These are phyloP conservation scores for Lytechinus variegatus DNA, from an alignment of 35 echinoderm and acorn worm species.

Conservation along the genomic window DNA sequence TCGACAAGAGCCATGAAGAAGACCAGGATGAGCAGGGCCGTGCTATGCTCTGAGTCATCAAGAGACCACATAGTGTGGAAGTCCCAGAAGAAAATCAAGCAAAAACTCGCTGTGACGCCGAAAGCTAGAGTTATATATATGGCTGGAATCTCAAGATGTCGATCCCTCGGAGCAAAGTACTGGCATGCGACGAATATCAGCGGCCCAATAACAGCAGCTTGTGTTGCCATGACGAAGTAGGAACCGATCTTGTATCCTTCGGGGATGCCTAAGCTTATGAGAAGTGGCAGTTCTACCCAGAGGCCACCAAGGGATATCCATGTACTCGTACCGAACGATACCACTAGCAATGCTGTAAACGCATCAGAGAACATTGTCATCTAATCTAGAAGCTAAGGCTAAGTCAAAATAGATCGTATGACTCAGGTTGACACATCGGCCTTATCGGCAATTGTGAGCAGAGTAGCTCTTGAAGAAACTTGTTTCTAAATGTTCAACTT, in stretches of 20 bases:
- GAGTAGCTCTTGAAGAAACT: too few species aligned
- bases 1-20: slow-evolving; percentile 67
- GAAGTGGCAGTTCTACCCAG: slow-evolving; percentile 71
- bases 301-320: slow-evolving; percentile 66
- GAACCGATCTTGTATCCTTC: slow-evolving; percentile 64
- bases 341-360: not conserved
- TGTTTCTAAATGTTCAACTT: too few species aligned
- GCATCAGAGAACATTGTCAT: not conserved
- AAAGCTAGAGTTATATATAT: slow-evolving; percentile 62
- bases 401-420: not conserved
- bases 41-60: slow-evolving; percentile 4
- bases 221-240: slow-evolving; percentile 66
- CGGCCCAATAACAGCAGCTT: slow-evolving; percentile 63
- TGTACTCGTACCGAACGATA: slow-evolving; percentile 54
- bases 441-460: too few species aligned
- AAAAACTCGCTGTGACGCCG: slow-evolving; percentile 32
- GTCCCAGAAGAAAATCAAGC: slow-evolving; percentile 74
- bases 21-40: slow-evolving; percentile 35
- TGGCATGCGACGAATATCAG: slow-evolving; percentile 56
- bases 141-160: slow-evolving; percentile 56
- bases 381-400: not conserved
- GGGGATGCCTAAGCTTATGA: slow-evolving; percentile 57
- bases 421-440: too few species aligned
- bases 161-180: slow-evolving; percentile 42
- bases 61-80: slow-evolving; percentile 50